Conservation (phyloP, 2,113 vertebrate species). For the Sceloporus tristichus region DNA sequence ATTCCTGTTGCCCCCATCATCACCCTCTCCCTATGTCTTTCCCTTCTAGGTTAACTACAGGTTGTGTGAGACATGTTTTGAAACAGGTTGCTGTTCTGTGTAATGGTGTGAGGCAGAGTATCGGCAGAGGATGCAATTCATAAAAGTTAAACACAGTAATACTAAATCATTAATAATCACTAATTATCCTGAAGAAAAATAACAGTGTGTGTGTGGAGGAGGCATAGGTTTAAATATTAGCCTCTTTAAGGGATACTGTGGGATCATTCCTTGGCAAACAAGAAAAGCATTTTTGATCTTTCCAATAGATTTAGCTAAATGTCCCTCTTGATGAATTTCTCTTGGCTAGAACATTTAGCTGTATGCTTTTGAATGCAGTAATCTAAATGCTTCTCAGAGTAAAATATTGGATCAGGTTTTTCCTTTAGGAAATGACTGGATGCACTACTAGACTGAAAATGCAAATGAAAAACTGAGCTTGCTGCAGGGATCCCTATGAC, state of each 20-base stretch:
- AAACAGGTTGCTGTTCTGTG: not conserved
- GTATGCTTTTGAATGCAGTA: conserved; percentile 40
- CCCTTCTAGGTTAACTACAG: not conserved
- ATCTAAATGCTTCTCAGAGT: conserved; percentile 56
- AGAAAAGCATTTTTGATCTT: conserved; percentile 28
- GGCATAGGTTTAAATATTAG: conserved; percentile 4
- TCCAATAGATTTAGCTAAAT: conserved; percentile 43
- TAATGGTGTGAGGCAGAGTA: not conserved
- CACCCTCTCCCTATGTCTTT: not conserved
- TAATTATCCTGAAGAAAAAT: conserved; percentile 23
- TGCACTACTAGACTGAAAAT: conserved; percentile 51
- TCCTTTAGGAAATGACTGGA: conserved; percentile 65
- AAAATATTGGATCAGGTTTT: conserved; percentile 57
- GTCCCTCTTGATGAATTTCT: conserved; percentile 53
- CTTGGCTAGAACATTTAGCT: conserved; percentile 50
- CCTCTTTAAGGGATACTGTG: not conserved
- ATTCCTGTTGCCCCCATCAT: not conserved
- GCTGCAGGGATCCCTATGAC: conserved; percentile 30
- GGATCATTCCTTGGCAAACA: conserved; percentile 34
- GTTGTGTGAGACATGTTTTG: conserved; percentile 10
- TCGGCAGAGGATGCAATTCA: not conserved
- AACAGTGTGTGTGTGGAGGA: not conserved
- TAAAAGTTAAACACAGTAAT: conserved; percentile 13
- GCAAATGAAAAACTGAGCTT: conserved; percentile 69
- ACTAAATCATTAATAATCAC: not conserved